These are phyloP conservation scores for Phthorimaea operculella DNA, from an alignment of 1,140 invertebrate species.

Conservation along the genomic window DNA sequence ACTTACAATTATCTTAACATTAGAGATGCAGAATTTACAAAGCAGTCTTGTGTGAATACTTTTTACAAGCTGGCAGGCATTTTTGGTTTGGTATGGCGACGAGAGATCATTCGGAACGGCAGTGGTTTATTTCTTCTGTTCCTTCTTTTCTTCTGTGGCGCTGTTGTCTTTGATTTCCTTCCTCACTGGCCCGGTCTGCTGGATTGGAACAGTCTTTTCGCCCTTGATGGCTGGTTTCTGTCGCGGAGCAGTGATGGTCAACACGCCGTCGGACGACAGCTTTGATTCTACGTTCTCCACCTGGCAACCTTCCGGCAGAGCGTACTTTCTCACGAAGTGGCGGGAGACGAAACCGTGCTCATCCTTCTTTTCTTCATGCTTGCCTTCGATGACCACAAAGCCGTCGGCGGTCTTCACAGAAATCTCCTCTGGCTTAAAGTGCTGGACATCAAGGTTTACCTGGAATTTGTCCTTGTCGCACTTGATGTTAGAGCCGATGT, in stretches of 20 bases:
- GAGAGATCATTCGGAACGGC: no score
- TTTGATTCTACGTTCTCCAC: slow-evolving; percentile 73
- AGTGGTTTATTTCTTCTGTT: no score
- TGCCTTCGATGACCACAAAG: slow-evolving; percentile 75
- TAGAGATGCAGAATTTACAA: no score
- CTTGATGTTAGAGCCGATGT: slow-evolving; percentile 50
- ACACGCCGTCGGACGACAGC: slow-evolving; percentile 80
- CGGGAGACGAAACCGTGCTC: slow-evolving; percentile 79
- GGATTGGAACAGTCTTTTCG: slow-evolving; percentile 39
- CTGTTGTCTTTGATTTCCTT: slow-evolving; percentile 21
- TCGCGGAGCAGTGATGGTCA: slow-evolving; percentile 75
- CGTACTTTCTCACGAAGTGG: slow-evolving; percentile 77
- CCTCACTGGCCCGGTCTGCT: slow-evolving; percentile 47
- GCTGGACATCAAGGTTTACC: slow-evolving; percentile 83
- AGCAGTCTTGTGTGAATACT: no score
- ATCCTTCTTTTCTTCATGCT: slow-evolving; percentile 81
- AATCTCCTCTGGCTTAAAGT: slow-evolving; percentile 87
- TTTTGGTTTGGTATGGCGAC: no score
- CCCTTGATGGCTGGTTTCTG: slow-evolving; percentile 39
- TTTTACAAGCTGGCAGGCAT: no score
- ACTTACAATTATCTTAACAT: no score
- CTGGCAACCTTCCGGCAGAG: slow-evolving; percentile 77
- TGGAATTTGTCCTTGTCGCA: slow-evolving; percentile 67
- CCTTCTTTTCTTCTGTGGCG: no score
- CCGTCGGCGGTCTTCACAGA: slow-evolving; percentile 82